Evolutionary conservation across 2,797 vertebrate genomes (phyloP).

Genomic region (Micropoecilia bifurca): DNA sequence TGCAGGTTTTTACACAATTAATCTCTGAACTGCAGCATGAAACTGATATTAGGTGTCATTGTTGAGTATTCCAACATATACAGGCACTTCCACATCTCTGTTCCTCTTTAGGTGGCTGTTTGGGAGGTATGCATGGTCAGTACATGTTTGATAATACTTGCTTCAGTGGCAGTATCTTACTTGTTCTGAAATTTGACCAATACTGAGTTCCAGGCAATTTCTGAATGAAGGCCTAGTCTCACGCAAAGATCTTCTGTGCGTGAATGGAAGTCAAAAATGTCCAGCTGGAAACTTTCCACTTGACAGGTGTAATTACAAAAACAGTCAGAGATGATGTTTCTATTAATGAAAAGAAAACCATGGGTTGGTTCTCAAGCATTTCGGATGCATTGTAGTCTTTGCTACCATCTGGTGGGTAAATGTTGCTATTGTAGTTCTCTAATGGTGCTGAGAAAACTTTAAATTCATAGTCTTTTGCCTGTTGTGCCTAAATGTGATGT

Average conservation of each 20-base stretch:
- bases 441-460: neutral
- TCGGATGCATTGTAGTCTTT: neutral
- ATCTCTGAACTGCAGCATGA: neutral
- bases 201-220: neutral
- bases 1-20: neutral
- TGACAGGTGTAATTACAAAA: neutral
- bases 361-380: neutral
- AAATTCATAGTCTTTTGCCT: neutral
- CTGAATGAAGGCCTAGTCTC: neutral
- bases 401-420: conserved; percentile 3
- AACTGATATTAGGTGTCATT: neutral
- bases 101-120: neutral
- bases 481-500: neutral
- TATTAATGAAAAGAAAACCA: neutral
- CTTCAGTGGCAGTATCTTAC: neutral
- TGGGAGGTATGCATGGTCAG: neutral
- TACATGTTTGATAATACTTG: neutral
- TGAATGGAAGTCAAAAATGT: neutral
- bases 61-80: neutral
- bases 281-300: neutral
- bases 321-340: neutral
- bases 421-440: neutral
- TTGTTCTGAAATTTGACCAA: neutral
- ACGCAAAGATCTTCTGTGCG: neutral
- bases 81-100: neutral